phyloP scores from a whole-genome alignment of 1,140 invertebrate genomes.

The Apis cerana region DNA sequence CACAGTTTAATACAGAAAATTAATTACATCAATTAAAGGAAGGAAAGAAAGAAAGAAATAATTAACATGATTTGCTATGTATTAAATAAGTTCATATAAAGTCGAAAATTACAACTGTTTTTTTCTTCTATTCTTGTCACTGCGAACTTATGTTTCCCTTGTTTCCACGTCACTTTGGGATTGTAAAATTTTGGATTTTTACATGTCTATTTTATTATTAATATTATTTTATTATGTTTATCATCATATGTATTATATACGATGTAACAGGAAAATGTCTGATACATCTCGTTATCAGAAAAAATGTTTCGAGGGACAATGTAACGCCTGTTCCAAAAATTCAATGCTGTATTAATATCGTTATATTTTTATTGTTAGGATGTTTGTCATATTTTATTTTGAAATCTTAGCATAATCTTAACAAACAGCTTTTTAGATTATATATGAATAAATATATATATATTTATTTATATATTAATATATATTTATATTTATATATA shows the following conservation, averaged over 20 bases:
- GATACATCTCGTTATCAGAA: neutral
- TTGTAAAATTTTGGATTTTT: conserved; percentile 19
- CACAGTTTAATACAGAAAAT: conserved; percentile 13
- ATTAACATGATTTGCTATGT: conserved; percentile 25
- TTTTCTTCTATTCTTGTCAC: neutral
- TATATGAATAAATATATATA: conserved; percentile 15
- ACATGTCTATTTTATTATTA: conserved; percentile 19
- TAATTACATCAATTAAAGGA: neutral
- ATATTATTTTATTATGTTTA: conserved; percentile 25
- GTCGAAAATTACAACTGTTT: conserved; percentile 18
- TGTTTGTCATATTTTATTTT: conserved; percentile 9
- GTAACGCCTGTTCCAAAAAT: conserved; percentile 21
- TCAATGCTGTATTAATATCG: conserved; percentile 26
- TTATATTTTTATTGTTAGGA: conserved; percentile 34
- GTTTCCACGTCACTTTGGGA: conserved; percentile 53
- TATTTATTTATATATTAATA: neutral
- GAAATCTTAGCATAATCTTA: conserved; percentile 25
- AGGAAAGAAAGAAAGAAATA: neutral
- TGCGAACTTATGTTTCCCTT: conserved; percentile 48
- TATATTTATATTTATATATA: neutral
- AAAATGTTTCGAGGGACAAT: conserved; percentile 5
- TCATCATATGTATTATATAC: conserved; percentile 6
- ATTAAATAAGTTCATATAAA: conserved; percentile 34
- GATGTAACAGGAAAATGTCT: neutral
- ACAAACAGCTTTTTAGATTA: conserved; percentile 28